Evolutionary conservation across 2,888 invertebrate genomes (phyloP).

Genomic region (Platyscelio sp.): DNA sequence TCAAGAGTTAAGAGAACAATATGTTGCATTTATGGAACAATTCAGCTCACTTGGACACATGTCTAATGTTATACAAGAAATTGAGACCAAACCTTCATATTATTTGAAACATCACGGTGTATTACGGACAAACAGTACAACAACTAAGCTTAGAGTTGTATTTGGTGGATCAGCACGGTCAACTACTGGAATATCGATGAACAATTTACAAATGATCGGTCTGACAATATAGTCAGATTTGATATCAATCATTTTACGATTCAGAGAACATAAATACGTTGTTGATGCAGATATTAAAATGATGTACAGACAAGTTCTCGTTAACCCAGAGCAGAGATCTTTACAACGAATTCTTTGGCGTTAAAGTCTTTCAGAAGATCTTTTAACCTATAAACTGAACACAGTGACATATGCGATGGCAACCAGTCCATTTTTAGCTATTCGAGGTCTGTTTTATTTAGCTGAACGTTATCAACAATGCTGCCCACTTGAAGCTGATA

Average conservation of each 20-base stretch:
- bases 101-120: not conserved
- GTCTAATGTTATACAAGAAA: not conserved
- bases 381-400: slow-evolving; percentile 45
- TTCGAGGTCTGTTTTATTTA: slow-evolving; percentile 68
- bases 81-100: too few relatives aligned
- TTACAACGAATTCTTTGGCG: slow-evolving; percentile 76
- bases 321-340: slow-evolving; percentile 58
- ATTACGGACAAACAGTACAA: slow-evolving; percentile 60
- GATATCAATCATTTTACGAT: slow-evolving; percentile 65
- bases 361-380: not conserved
- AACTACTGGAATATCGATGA: slow-evolving; percentile 70
- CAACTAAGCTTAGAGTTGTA: slow-evolving; percentile 75
- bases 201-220: slow-evolving; percentile 70
- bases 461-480: slow-evolving; percentile 40
- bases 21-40: slow-evolving; percentile 10
- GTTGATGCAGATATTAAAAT: slow-evolving; percentile 75
- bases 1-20: not conserved
- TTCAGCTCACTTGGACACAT: slow-evolving; percentile 12
- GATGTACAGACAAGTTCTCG: slow-evolving; percentile 73
- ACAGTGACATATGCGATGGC: slow-evolving; percentile 74
- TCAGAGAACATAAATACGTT: slow-evolving; percentile 64
- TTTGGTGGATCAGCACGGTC: slow-evolving; percentile 74
- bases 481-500: not conserved
- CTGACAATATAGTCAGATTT: slow-evolving; percentile 69
- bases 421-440: slow-evolving; percentile 71